Evolutionary conservation across 1,140 invertebrate species (phyloP), one percentile per base, ranked within the genome.

Genomic region (Megathymus violae): DNA sequence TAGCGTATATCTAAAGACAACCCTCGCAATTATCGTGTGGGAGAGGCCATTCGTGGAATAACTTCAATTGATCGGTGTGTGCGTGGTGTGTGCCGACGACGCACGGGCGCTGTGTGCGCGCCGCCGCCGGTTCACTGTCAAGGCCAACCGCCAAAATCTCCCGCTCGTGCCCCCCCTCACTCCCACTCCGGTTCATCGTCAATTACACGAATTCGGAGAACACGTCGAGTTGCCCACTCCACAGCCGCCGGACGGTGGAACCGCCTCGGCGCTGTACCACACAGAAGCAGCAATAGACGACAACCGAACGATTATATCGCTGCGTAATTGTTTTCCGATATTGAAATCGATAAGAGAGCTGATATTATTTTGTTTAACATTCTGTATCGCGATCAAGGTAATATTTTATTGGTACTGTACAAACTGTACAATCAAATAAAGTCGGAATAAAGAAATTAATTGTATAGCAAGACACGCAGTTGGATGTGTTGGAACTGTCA

Each of bases 71-170:
- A 40, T 46, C 47, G 54, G 52, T 78, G 80, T 87, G 77, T 85
- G 83, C 60, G 77, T 78, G 68, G 16, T 54, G 71, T 71, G 65
- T 73, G 72, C 54, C 65, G 68, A 69, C 64, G 51, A 56, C 46
- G n/a, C 54, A 14, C 22, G 34, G 44, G n/a, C n/a, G 27, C 51
- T 64, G 80, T 85, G 79, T 83, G 82, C 68, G 82, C 67, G 78
- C 78, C 82, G 84, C 84, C 85, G 85, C 81, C 88, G 79, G 88
- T 90, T 88, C 85, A 90, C 83, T 90, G 88, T 86, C 88, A 90
- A 90, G 88, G 88, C 88, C 85, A 90, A 85, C 88, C 71, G 81
- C 88, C 88, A n/a, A 85, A 90, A 90, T 88, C 82, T 88, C 76
- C 85, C 80, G 78, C 80, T 80, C 71, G 69, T 71, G 67, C 74